Conservation (phyloP, 37 sponge, comb jelly and placozoan species). For the Agelas oroides region DNA sequence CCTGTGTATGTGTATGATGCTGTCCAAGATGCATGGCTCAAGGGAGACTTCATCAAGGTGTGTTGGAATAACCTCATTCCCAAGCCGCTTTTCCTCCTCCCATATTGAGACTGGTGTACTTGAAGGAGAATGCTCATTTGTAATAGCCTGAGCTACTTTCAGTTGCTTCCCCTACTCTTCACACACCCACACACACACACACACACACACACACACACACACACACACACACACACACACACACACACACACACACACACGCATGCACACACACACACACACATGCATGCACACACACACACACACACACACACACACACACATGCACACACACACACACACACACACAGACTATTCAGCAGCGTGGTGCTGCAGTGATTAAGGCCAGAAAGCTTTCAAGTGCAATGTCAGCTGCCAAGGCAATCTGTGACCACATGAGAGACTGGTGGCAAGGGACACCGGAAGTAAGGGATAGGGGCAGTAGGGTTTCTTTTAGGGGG, state of each 20-base stretch:
- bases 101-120: too few relatives aligned
- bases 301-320: neutral
- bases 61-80: neutral
- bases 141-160: too few relatives aligned
- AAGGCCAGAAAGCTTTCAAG: slow-evolving; percentile 91
- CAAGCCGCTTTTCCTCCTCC: too few relatives aligned
- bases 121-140: too few relatives aligned
- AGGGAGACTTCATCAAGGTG: slow-evolving; percentile 96
- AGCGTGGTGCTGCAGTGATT: slow-evolving; percentile 94
- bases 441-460: slow-evolving; percentile 96
- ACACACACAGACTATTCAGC: slow-evolving; percentile 87
- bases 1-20: slow-evolving; percentile 74
- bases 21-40: slow-evolving; percentile 92
- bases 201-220: too few relatives aligned
- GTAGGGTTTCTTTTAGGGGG: too few relatives aligned
- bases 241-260: too few relatives aligned
- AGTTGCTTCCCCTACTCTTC: too few relatives aligned
- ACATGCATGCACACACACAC: neutral
- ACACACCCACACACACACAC: too few relatives aligned
- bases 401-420: slow-evolving; percentile 99
- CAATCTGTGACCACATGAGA: slow-evolving; percentile 95
- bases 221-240: too few relatives aligned
- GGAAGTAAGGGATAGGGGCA: slow-evolving; percentile 38
- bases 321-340: too few relatives aligned
- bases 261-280: too few relatives aligned